phyloP scores from a whole-genome alignment of 2,888 invertebrate genomes.

The Notodonta ziczac region DNA sequence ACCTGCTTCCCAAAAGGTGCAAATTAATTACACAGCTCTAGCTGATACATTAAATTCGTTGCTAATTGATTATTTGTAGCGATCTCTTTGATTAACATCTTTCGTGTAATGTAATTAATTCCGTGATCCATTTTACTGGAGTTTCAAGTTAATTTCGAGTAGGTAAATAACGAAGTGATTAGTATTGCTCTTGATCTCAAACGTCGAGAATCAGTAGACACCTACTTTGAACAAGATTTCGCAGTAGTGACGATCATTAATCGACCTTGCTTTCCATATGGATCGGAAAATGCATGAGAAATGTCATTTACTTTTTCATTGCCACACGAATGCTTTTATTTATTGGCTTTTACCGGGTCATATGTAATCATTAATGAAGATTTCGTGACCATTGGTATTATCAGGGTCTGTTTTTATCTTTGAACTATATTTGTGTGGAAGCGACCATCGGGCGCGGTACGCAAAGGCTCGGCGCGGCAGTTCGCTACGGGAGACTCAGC shows the following conservation, averaged over 20 bases:
- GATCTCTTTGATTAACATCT: conserved; percentile 52
- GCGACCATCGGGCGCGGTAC: conserved; percentile 72
- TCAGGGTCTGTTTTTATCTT: conserved; percentile 52
- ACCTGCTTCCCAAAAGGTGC: conserved; percentile 62
- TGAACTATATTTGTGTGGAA: conserved; percentile 62
- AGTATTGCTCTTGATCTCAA: background rate
- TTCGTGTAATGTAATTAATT: conserved; percentile 43
- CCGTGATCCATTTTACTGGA: conserved; percentile 32
- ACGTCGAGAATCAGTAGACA: background rate
- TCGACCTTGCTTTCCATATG: no score
- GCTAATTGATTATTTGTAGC: conserved; percentile 60
- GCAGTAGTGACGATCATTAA: no score
- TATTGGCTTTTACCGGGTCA: no score
- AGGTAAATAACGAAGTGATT: background rate
- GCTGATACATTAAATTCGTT: conserved; percentile 61
- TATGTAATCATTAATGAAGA: conserved; percentile 22
- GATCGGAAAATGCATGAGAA: background rate
- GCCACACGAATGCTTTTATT: background rate
- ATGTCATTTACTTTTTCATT: background rate
- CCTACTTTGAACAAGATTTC: no score
- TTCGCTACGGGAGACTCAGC: conserved; percentile 68
- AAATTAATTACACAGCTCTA: conserved; percentile 71
- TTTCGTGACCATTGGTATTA: conserved; percentile 33
- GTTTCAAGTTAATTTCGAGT: background rate
- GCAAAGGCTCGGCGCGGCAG: conserved; percentile 67